Evolutionary conservation across 2,113 vertebrate species (phyloP).

Genomic region (Gopherus flavomarginatus): DNA sequence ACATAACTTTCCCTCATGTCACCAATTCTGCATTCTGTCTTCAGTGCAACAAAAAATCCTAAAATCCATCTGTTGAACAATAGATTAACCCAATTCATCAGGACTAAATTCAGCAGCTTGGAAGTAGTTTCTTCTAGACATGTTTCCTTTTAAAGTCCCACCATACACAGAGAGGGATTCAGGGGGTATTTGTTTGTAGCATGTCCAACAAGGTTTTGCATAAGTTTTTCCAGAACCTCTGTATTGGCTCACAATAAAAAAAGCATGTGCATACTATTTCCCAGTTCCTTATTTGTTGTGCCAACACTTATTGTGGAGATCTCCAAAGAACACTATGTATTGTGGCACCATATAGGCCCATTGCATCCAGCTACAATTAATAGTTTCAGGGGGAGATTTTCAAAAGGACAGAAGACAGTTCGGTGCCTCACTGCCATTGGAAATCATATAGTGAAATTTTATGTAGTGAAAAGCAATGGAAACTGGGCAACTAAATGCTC

Average conservation of each 20-base stretch:
- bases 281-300: background rate
- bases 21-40: background rate
- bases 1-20: background rate
- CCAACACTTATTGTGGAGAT: background rate
- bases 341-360: background rate
- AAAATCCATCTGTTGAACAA: background rate
- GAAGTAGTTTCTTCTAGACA: background rate
- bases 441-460: background rate
- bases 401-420: background rate
- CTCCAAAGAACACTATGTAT: background rate
- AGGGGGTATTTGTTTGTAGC: background rate
- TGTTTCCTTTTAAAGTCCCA: background rate
- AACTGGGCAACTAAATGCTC: background rate
- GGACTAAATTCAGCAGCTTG: background rate
- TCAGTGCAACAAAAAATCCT: background rate
- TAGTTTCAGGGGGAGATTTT: background rate
- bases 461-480: background rate
- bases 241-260: background rate
- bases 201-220: background rate
- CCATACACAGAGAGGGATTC: background rate
- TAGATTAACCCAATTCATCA: background rate
- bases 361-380: background rate
- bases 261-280: background rate
- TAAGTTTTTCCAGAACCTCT: slow-evolving; percentile 5
- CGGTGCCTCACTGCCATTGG: background rate